Evolutionary conservation across 2,888 invertebrate genomes (phyloP), one percentile per base, ranked within the genome.

Genomic region (Trichacis sp.): DNA sequence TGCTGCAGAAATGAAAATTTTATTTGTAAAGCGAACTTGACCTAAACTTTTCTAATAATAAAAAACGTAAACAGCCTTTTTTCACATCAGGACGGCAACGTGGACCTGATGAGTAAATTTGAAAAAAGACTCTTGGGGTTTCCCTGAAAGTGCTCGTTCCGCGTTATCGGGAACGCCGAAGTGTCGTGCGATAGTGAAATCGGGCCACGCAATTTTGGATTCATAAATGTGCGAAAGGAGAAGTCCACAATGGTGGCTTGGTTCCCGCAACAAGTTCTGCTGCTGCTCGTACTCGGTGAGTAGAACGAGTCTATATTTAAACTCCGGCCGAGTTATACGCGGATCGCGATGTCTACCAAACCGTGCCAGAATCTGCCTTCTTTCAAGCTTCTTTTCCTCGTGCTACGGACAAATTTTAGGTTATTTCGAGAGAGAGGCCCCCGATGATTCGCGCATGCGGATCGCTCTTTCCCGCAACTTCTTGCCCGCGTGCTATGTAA

Each of bases 221-320:
- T 76, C 77, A 79, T 82, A 81, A 79, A 82, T 82, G 81, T 75
- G 68, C 78, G 73, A 78, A 76, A 73, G 76, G 73, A 73, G 73
- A 77, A 74, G 73, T 75, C 75, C 73, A 82, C 77, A 77, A 82
- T 80, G 82, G 81, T 83, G 81, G 79, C 77, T 74, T 74, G 77
- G 77, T 74, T 80, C 76, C 79, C 80, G 81, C 81, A 81, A 82
- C 82, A 81, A 80, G 78, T 82, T 79, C 74, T 82, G 63, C 80
- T 81, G 74, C 76, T 82, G 69, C 76, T 83, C 73, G 71, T 80
- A 74, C 78, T 83, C 74, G 81, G 83, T 83, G 72, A 83, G 83
- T 79, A 60, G 65, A 68, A 56, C 69, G 51, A 49, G 55, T 69
- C 50, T 29, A 78, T 75, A 78, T 77, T 76, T 79, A 78, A 62